Conservation (phyloP, 2,888 invertebrate species). For the Julus scandinavius region DNA sequence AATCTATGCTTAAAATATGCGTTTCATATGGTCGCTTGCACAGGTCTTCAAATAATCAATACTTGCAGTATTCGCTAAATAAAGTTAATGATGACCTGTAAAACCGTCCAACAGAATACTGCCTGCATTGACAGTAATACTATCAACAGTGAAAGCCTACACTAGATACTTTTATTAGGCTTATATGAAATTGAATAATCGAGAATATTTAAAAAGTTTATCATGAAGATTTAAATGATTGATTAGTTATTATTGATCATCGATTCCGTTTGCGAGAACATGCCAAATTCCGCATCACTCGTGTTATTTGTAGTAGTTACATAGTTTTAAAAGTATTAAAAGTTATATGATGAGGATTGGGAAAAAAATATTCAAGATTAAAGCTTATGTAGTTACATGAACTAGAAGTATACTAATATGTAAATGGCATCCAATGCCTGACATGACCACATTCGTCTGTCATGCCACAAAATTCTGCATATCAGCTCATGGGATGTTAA, state of each 20-base stretch:
- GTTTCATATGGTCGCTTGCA: background rate
- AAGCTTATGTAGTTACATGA: background rate
- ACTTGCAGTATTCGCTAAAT: background rate
- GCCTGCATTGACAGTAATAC: background rate
- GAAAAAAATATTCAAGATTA: background rate
- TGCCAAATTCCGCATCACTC: background rate
- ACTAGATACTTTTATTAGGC: background rate
- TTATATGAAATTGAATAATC: constrained; percentile 1
- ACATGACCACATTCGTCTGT: background rate
- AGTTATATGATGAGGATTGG: background rate
- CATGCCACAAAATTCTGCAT: background rate
- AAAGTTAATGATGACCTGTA: background rate
- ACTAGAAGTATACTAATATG: background rate
- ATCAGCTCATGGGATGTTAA: background rate
- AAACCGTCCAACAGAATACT: background rate
- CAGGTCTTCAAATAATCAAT: background rate
- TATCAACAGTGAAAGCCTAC: background rate
- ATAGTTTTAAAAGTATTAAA: background rate
- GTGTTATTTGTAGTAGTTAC: background rate
- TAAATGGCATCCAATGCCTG: background rate
- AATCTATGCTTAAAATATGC: background rate
- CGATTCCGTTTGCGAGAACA: background rate
- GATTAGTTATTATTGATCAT: background rate
- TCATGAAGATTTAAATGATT: background rate
- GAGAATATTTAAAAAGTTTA: background rate